These are phyloP conservation scores for Drosophila peninsularis DNA, from an alignment of 2,888 invertebrate species.

Conservation along the genomic window DNA sequence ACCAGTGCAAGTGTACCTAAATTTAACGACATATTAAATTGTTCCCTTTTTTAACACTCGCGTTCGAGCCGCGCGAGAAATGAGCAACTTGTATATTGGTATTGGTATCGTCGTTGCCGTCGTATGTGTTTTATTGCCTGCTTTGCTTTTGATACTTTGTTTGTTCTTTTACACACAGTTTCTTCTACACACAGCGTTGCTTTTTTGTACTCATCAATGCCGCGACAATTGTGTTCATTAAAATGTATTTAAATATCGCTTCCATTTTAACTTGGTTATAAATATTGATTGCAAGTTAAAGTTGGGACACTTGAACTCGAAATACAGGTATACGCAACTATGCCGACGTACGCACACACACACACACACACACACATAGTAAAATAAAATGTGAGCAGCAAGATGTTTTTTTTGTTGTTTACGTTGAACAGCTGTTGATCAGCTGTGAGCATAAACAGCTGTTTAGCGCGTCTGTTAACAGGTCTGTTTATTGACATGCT, in stretches of 20 bases:
- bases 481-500: slow-evolving; percentile 28
- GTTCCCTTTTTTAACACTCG: slow-evolving; percentile 29
- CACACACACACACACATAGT: no score
- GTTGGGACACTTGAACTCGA: slow-evolving; percentile 44
- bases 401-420: slow-evolving; percentile 67
- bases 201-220: slow-evolving; percentile 56
- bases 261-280: neutral
- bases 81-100: slow-evolving; percentile 55
- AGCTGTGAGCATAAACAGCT: slow-evolving; percentile 51
- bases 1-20: slow-evolving; percentile 20
- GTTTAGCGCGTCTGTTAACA: slow-evolving; percentile 43
- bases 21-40: slow-evolving; percentile 12
- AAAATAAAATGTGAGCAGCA: slow-evolving; percentile 36
- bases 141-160: slow-evolving; percentile 74
- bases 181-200: slow-evolving; percentile 70
- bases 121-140: slow-evolving; percentile 64
- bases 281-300: slow-evolving; percentile 26
- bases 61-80: slow-evolving; percentile 53
- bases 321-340: slow-evolving; percentile 10
- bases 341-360: slow-evolving; percentile 12
- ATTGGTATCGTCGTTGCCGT: slow-evolving; percentile 47
- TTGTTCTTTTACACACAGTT: slow-evolving; percentile 77
- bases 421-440: slow-evolving; percentile 63
- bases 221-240: slow-evolving; percentile 36
- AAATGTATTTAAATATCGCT: slow-evolving; percentile 22